Evolutionary conservation across 1,140 invertebrate genomes (phyloP).

Genomic region (Campoletis sonorensis): DNA sequence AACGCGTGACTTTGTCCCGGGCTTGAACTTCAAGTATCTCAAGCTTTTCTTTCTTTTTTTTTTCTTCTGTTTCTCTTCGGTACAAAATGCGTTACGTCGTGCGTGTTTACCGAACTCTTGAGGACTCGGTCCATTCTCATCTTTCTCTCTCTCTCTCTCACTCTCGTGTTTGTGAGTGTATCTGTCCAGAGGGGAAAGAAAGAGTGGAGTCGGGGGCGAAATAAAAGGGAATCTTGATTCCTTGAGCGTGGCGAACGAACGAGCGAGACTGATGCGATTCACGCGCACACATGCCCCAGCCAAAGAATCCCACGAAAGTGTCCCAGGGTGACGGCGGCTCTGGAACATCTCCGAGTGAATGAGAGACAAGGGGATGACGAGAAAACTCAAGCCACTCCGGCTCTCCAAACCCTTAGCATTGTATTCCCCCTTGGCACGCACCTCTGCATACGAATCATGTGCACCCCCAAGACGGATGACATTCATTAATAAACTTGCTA

Average conservation of each 20-base stretch:
- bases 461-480: not conserved
- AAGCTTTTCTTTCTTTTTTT: constrained; percentile 57
- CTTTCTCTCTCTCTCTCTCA: not conserved
- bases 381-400: constrained; percentile 23
- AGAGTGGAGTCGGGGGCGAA: too few species aligned
- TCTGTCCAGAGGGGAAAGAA: not conserved
- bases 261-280: constrained; percentile 31
- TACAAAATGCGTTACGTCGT: not conserved
- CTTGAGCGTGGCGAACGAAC: constrained; percentile 40
- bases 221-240: constrained; percentile 13
- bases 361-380: constrained; percentile 18
- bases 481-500: too few species aligned
- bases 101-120: constrained; percentile 45
- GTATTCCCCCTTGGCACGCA: not conserved
- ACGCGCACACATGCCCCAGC: not conserved
- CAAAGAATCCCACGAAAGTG: constrained; percentile 13
- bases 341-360: constrained; percentile 28
- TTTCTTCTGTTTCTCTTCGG: not conserved
- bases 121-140: constrained; percentile 24
- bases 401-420: not conserved
- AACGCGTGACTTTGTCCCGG: constrained; percentile 34
- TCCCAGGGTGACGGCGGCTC: constrained; percentile 8
- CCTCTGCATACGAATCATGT: not conserved
- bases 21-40: constrained; percentile 19
- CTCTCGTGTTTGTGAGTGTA: not conserved